phyloP scores from a whole-genome alignment of 2,113 vertebrate species.

The Zosterops hypoxanthus region DNA sequence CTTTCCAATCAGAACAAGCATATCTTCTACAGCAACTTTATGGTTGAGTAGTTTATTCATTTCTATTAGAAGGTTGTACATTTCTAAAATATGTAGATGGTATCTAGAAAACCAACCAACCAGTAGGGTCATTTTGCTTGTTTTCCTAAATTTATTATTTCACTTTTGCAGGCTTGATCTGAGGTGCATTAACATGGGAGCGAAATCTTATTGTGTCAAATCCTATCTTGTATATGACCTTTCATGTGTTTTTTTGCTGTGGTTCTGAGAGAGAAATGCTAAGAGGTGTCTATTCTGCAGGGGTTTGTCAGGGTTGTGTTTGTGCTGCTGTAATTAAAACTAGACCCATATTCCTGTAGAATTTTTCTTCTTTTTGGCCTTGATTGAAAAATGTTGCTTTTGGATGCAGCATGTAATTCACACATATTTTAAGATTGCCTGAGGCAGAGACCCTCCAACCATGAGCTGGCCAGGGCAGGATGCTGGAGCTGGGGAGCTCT shows the following conservation, averaged over 20 bases:
- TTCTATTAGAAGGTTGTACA: slow-evolving; percentile 98
- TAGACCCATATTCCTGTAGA: background rate
- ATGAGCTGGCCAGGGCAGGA: fast-evolving
- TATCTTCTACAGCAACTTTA: slow-evolving; percentile 99
- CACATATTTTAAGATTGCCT: background rate
- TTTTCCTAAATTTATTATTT: slow-evolving; percentile 87
- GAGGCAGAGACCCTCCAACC: background rate
- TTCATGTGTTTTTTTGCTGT: slow-evolving; percentile 61
- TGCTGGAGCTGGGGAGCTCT: background rate
- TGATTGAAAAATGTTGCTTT: background rate
- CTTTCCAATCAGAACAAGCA: slow-evolving; percentile 99
- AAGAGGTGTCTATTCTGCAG: slow-evolving; percentile 13
- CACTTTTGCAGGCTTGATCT: slow-evolving; percentile 74
- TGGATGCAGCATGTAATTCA: background rate
- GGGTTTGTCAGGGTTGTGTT: background rate
- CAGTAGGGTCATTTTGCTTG: slow-evolving; percentile 86
- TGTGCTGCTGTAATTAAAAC: slow-evolving; percentile 16
- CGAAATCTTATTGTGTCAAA: slow-evolving; percentile 74
- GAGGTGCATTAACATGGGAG: slow-evolving; percentile 77
- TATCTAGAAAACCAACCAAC: slow-evolving; percentile 85
- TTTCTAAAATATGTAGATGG: slow-evolving; percentile 90
- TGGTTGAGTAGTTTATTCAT: slow-evolving; percentile 99
- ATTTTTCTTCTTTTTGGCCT: background rate
- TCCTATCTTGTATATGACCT: slow-evolving; percentile 77
- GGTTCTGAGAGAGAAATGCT: slow-evolving; percentile 37